A percentile compares a stretch with the other conserved stretches of the same genome.
phyloP scores from a whole-genome alignment of 1,140 invertebrate species.

The Trichogramma pretiosum region DNA sequence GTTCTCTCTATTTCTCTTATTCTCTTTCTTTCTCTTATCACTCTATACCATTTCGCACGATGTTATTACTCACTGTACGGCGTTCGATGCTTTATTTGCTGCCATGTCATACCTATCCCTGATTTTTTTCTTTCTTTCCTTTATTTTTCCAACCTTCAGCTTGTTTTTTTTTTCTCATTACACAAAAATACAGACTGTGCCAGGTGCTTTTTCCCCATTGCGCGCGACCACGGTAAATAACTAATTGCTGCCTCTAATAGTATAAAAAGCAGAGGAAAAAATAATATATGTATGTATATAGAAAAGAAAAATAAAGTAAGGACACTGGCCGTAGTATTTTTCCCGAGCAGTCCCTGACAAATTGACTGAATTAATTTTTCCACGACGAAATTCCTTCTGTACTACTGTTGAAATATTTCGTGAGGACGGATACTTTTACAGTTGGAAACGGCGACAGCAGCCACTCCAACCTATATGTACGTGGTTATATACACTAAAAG shows the following conservation, averaged over 20 bases:
- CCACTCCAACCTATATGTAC: no score
- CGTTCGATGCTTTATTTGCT: slow-evolving; percentile 12
- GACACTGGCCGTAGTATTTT: slow-evolving; percentile 10
- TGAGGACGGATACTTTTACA: no score
- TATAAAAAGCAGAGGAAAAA: no score
- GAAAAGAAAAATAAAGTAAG: no score
- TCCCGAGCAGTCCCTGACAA: slow-evolving; percentile 14
- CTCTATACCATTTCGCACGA: slow-evolving; percentile 9
- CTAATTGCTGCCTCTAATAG: no score
- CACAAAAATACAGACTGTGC: no score
- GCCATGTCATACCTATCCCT: background rate
- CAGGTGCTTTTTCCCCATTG: background rate
- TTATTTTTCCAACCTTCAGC: background rate
- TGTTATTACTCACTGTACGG: slow-evolving; percentile 13
- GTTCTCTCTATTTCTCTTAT: background rate
- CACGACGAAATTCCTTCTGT: no score
- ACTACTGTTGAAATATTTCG: no score
- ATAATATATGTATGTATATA: no score
- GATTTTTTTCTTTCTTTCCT: background rate
- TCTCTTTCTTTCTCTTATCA: background rate
- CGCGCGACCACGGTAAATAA: no score
- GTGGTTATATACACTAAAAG: no score
- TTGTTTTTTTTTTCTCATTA: background rate
- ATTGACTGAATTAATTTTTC: slow-evolving; percentile 24
- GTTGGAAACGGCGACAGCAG: no score